Conservation (phyloP, 2,797 vertebrate genomes). For the Lagocephalus sceleratus region DNA sequence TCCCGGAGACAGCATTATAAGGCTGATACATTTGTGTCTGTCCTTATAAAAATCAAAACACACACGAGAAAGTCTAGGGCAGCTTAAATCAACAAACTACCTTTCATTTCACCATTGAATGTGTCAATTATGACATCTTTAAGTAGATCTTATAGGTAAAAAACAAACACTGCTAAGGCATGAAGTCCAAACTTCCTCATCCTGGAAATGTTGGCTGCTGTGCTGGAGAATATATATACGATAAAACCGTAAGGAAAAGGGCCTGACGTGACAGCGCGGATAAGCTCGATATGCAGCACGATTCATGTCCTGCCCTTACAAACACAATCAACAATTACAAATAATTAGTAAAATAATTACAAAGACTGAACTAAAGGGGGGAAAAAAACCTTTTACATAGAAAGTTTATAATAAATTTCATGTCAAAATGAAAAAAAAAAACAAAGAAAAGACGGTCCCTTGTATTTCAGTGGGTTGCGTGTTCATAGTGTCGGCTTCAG, state of each 20-base stretch:
- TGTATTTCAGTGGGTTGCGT: slow-evolving; percentile 46
- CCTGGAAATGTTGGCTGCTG: slow-evolving; percentile 32
- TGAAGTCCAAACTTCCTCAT: slow-evolving; percentile 38
- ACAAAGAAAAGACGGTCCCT: slow-evolving; percentile 50
- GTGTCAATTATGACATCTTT: slow-evolving; percentile 29
- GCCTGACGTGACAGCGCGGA: neutral
- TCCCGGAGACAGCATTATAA: slow-evolving; percentile 17
- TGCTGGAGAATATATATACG: slow-evolving; percentile 50
- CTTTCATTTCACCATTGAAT: slow-evolving; percentile 25
- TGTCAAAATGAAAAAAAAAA: slow-evolving; percentile 17
- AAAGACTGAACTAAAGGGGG: slow-evolving; percentile 42
- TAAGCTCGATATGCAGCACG: slow-evolving; percentile 10
- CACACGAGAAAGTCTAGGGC: slow-evolving; percentile 16
- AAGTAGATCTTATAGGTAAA: slow-evolving; percentile 31
- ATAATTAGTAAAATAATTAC: slow-evolving; percentile 65
- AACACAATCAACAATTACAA: slow-evolving; percentile 62
- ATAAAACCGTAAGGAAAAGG: slow-evolving; percentile 50
- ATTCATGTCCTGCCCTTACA: slow-evolving; percentile 58
- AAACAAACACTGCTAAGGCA: slow-evolving; percentile 19
- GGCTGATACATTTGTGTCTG: slow-evolving; percentile 27
- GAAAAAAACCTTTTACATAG: slow-evolving; percentile 29
- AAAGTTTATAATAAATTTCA: slow-evolving; percentile 39
- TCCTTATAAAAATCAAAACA: slow-evolving; percentile 19
- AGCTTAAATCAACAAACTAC: slow-evolving; percentile 16
- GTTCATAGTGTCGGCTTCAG: slow-evolving; percentile 55